A percentile compares a stretch with the other conserved stretches of the same genome.
These are phyloP conservation scores for Drosophila mojavensis DNA, from an alignment of 1,140 invertebrate genomes.

Conservation along the genomic window DNA sequence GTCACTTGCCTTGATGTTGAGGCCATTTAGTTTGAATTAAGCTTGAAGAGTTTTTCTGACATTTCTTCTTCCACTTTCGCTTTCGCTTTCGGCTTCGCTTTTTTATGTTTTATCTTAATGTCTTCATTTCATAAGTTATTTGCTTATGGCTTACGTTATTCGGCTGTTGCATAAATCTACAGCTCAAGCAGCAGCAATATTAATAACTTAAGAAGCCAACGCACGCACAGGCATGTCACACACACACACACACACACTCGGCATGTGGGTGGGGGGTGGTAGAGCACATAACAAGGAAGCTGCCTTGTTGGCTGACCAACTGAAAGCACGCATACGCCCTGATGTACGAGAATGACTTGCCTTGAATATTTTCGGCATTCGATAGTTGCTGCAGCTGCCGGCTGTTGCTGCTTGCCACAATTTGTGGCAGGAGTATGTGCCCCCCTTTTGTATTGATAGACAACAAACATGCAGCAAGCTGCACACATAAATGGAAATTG, in stretches of 20 bases:
- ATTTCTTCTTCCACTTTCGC: slow-evolving; percentile 10
- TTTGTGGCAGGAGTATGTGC: slow-evolving; percentile 26
- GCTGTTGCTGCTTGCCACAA: slow-evolving; percentile 36
- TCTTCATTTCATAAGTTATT: slow-evolving; percentile 64
- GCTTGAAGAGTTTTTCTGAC: slow-evolving; percentile 62
- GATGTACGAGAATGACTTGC: slow-evolving; percentile 34
- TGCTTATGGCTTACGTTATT: slow-evolving; percentile 47
- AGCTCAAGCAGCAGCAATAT: slow-evolving; percentile 55
- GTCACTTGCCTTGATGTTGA: slow-evolving; percentile 77
- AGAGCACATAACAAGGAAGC: slow-evolving; percentile 1
- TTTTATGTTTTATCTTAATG: slow-evolving; percentile 48
- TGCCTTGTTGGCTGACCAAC: slow-evolving; percentile 33
- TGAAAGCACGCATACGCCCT: slow-evolving; percentile 72
- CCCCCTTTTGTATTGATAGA: slow-evolving; percentile 40
- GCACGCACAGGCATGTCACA: slow-evolving; percentile 31
- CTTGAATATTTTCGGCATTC: slow-evolving; percentile 23
- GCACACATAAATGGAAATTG: slow-evolving; percentile 73
- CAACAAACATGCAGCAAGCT: slow-evolving; percentile 43
- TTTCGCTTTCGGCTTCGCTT: slow-evolving; percentile 9
- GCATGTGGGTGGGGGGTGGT: too few species aligned
- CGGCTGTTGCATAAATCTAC: slow-evolving; percentile 67
- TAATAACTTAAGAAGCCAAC: slow-evolving; percentile 46
- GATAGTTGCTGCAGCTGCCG: slow-evolving; percentile 18
- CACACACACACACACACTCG: not conserved
- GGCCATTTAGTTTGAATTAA: slow-evolving; percentile 64